Conservation (phyloP, 2,888 invertebrate species). For the Aleiodes leptofemur region DNA sequence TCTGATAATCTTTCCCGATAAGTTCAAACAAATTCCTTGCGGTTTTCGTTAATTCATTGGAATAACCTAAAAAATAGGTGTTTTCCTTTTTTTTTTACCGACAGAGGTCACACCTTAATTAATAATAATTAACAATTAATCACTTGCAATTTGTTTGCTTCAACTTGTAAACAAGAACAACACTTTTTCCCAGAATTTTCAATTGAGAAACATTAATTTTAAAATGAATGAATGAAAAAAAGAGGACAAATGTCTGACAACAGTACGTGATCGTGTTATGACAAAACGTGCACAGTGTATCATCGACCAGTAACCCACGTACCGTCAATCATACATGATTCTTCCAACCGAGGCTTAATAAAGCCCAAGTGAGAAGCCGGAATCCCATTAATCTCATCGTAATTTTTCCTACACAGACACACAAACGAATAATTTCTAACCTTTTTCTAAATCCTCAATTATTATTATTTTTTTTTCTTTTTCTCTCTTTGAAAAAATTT, state of each 20-base stretch:
- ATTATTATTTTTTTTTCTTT: neutral
- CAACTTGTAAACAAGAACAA: neutral
- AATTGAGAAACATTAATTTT: neutral
- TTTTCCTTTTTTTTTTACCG: too few relatives aligned
- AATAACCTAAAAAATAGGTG: too few relatives aligned
- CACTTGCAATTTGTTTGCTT: neutral
- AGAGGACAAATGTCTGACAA: slow-evolving; percentile 31
- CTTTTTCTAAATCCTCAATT: neutral
- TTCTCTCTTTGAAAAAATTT: slow-evolving; percentile 4
- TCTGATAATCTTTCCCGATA: too few relatives aligned
- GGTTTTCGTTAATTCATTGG: too few relatives aligned
- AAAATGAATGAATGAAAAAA: slow-evolving; percentile 1
- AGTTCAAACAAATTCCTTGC: too few relatives aligned
- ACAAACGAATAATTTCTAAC: too few relatives aligned
- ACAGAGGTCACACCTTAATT: too few relatives aligned
- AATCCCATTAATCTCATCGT: slow-evolving; percentile 45
- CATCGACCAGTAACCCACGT: slow-evolving; percentile 28
- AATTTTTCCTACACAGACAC: slow-evolving; percentile 19
- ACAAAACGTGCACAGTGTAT: slow-evolving; percentile 45
- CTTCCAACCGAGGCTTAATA: slow-evolving; percentile 15
- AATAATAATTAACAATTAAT: too few relatives aligned
- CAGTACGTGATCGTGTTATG: slow-evolving; percentile 47
- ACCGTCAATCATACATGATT: slow-evolving; percentile 26
- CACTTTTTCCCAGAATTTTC: slow-evolving; percentile 5
- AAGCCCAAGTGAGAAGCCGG: slow-evolving; percentile 32